A percentile compares a stretch with the other conserved stretches of the same genome.
phyloP scores from a whole-genome alignment of 2,797 vertebrate species.

The Thunnus albacares region DNA sequence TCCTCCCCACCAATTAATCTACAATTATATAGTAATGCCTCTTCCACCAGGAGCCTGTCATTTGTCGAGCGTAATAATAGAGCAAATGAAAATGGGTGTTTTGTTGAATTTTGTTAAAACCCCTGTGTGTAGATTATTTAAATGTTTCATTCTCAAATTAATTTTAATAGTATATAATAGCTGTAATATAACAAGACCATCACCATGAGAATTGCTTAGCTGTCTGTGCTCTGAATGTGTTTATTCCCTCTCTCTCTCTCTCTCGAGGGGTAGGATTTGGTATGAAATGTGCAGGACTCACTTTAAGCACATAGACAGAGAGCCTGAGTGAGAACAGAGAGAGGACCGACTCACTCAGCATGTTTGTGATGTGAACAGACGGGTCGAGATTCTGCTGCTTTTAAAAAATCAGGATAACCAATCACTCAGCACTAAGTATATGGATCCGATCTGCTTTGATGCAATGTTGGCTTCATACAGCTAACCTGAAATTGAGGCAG shows the following conservation, averaged over 20 bases:
- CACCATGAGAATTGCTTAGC: conserved; percentile 9
- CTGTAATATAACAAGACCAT: conserved; percentile 16
- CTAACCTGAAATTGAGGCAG: too few relatives aligned
- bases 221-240: conserved; percentile 3
- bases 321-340: neutral
- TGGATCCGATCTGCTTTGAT: neutral
- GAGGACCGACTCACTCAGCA: neutral
- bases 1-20: conserved; percentile 40
- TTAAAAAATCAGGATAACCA: conserved; percentile 1
- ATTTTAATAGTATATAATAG: conserved; percentile 38
- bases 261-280: neutral
- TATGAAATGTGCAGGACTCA: conserved; percentile 11
- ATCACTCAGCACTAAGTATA: neutral
- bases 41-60: conserved; percentile 15
- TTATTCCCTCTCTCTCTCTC: neutral
- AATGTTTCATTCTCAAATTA: conserved; percentile 29
- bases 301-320: conserved; percentile 9
- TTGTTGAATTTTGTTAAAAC: conserved; percentile 29
- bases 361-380: neutral
- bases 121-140: neutral
- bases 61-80: conserved; percentile 33
- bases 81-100: conserved; percentile 31
- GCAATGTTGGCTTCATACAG: neutral
- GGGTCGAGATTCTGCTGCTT: conserved; percentile 11
- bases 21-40: conserved; percentile 31